Base-by-base conservation (phyloP, 2,888 invertebrate genomes). In the Cephus pulcher region DNA sequence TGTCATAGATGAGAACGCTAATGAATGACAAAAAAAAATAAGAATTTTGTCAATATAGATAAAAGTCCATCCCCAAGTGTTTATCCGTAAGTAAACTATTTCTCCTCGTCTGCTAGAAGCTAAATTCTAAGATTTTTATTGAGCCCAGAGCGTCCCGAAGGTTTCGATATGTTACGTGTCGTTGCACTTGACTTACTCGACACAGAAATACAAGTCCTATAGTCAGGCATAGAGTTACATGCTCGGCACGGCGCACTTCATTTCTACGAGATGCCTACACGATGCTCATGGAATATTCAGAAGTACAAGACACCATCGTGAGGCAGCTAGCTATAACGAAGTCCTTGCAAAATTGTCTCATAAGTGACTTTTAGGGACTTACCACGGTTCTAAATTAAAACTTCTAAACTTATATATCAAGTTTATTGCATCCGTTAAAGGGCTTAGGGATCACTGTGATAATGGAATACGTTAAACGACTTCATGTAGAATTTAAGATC, bases 81-180 rank as follows among this genome's bases (percentile, higher is more conserved):
- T 56, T 56, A 1, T 56, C 23, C 9, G 0, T 23, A 23, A 56
- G 56, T 23, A 23, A 15, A 23, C 0, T 23, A 9, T 56, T 23
- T 56, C 9, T 56, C 23, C 6, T 9, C 23, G 56, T 9, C 56
- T 0, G 6, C 23, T 23, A 9, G 6, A 56, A 23, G 9, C 56
- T 56, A 23, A 56, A 56, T 23, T 9, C 56, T 6, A 56, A 23
- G 56, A 56, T 56, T 56, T 40, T 40, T 23, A 2, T 56, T 9
- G 15, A 23, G 0, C 23, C 40, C 40, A 9, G 56, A 9, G 56
- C 9, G 34, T 73, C 81, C 40, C 40, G 79, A 78, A 40, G 73
- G 80, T 76, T 33, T 69, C 33, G 75, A 30, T 78, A 77, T 77
- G 82, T 81, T 79, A 80, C 77, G 81, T 81, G 80, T 80, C 80